Base-by-base conservation (phyloP, 2,113 vertebrate species). In the Nothoprocta perdicaria region DNA sequence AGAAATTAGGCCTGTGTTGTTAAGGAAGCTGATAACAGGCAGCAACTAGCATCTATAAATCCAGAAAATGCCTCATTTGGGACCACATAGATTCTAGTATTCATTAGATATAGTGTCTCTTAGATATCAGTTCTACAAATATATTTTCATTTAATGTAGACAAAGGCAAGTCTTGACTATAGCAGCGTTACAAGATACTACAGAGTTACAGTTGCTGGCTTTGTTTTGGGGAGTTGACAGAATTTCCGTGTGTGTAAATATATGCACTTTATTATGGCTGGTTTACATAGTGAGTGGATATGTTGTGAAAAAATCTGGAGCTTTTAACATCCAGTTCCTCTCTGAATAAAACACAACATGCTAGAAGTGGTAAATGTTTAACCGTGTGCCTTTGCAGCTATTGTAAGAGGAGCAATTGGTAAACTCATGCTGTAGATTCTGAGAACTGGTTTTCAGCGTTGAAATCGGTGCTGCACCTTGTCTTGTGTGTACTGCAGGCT, bases 241-340 rank as follows among this genome's bases (percentile, higher is more conserved):
- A 74, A 69, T 86, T 85, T 87, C 27, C 94, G 1, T 63, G 83
- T 89, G 80, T 65, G 18, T 82, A 55, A 57, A 57, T 57, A 55
- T 57, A 57, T 57, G 53, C 53, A 31, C 31, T 31, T 31, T 94
- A 45, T 69, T 86, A 50, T 71, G 84, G 86, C 73, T 89, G 41
- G 66, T 96, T 94, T 96, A 53, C 87, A 77, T 73, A 55, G 66
- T 60, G 52, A 93, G 48, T 86, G 84, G 50, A 35, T 69, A 84
- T 93, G 94, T 86, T 88, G 48, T 90, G 43, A 87, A 61, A 63
- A 89, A 71, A 65, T 50, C 27, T 82, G 65, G 50, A 69, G 55
- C 55, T 87, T 93, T 80, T 92, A 92, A 92, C 94, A 90, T 90
- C 65, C 61, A 91, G 1, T 89, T 96, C 62, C 40, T 94, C 17